phyloP scores from a whole-genome alignment of 2,113 vertebrate species.

The Lepisosteus osseus region DNA sequence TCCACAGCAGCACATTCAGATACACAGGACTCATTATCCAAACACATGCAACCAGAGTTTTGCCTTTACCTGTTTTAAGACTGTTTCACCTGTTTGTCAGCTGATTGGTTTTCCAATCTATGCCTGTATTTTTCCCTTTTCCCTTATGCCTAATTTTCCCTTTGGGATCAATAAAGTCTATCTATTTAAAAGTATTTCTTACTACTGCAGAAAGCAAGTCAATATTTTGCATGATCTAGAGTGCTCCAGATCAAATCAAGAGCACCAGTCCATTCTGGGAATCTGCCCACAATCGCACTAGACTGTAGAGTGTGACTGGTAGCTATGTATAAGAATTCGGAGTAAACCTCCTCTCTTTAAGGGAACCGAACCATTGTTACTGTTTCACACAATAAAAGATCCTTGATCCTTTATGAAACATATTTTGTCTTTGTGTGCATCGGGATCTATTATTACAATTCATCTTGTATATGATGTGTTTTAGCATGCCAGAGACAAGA shows the following conservation, averaged over 20 bases:
- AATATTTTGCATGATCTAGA: too few species aligned
- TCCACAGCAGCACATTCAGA: too few species aligned
- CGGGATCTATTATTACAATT: background rate
- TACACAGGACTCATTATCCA: too few species aligned
- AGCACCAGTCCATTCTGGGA: background rate
- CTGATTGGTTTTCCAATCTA: too few species aligned
- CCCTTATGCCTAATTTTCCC: too few species aligned
- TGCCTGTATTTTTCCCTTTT: too few species aligned
- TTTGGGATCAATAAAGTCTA: too few species aligned
- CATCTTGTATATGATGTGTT: background rate
- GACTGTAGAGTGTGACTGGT: background rate
- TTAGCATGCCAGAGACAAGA: background rate
- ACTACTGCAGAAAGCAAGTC: too few species aligned
- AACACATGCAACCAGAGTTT: too few species aligned
- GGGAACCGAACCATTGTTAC: background rate
- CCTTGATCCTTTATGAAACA: conserved; percentile 3
- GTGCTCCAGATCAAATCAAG: conserved; percentile 3
- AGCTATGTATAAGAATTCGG: background rate
- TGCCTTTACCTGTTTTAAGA: too few species aligned
- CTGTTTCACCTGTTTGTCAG: too few species aligned
- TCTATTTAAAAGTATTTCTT: too few species aligned
- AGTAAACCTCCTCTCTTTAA: background rate
- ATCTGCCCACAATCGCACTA: background rate
- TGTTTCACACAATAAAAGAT: background rate
- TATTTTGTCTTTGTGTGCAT: background rate